phyloP scores from a whole-genome alignment of 2,113 vertebrate species.

The Equus przewalskii region DNA sequence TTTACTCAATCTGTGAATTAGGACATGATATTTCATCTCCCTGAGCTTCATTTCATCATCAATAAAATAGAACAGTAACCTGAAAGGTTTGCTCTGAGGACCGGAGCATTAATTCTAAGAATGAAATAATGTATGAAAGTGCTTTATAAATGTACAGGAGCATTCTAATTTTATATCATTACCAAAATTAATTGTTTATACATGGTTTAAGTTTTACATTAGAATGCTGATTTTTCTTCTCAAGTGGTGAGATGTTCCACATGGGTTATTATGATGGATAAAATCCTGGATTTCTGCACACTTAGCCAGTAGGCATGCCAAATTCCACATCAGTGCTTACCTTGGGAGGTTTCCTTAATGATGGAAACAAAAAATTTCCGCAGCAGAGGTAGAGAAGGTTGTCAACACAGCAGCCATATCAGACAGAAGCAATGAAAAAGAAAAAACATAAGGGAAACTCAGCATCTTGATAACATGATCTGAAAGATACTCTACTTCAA shows the following conservation, averaged over 20 bases:
- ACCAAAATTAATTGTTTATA: neutral
- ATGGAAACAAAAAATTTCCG: slow-evolving; percentile 63
- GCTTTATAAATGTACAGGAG: neutral
- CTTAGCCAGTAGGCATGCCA: neutral
- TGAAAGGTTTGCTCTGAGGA: neutral
- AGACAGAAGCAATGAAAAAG: slow-evolving; percentile 78
- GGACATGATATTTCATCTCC: neutral
- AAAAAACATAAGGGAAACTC: slow-evolving; percentile 78
- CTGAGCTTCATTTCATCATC: neutral
- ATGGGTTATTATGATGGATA: neutral
- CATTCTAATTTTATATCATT: neutral
- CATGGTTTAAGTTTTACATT: neutral
- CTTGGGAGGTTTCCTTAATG: slow-evolving; percentile 89
- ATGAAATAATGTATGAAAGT: neutral
- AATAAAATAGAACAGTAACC: neutral
- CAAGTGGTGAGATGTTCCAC: neutral
- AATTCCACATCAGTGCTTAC: slow-evolving; percentile 78
- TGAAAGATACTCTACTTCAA: slow-evolving; percentile 10
- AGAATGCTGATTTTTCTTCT: neutral
- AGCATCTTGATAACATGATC: slow-evolving; percentile 33
- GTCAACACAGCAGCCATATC: slow-evolving; percentile 69
- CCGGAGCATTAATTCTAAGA: neutral
- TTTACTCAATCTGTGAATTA: neutral
- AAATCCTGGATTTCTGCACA: neutral
- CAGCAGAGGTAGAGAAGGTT: slow-evolving; percentile 64